Percentiles rank a stretch among this genome's conserved stretches.
These are phyloP conservation scores for Entomobrya multifasciata DNA, from an alignment of 2,888 invertebrate genomes.

Conservation along the genomic window DNA sequence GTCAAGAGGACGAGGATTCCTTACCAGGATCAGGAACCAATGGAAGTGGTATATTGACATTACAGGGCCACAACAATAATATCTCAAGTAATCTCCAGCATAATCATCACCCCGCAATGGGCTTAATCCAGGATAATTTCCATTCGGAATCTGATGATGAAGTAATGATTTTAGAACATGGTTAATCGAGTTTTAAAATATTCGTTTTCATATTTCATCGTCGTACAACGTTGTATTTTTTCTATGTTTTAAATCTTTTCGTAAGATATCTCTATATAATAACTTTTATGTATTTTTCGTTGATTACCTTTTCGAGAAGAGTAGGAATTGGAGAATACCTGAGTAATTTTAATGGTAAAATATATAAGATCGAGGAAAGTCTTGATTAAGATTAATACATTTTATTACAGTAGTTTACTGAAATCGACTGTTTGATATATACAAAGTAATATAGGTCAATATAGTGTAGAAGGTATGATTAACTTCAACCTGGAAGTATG, in stretches of 20 bases:
- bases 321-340: constrained; percentile 52
- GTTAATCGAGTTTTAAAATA: constrained; percentile 38
- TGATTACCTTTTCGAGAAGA: constrained; percentile 8
- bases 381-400: constrained; percentile 18
- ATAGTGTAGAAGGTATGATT: not conserved
- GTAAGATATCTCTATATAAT: constrained; percentile 15
- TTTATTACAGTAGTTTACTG: constrained; percentile 31
- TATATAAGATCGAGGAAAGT: not conserved
- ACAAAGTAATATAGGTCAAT: constrained; percentile 39
- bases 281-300: constrained; percentile 34
- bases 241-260: constrained; percentile 60
- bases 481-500: not conserved
- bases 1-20: constrained; percentile 77
- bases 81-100: constrained; percentile 65
- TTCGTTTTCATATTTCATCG: constrained; percentile 18
- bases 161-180: constrained; percentile 73
- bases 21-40: constrained; percentile 60
- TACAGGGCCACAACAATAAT: constrained; percentile 61
- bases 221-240: constrained; percentile 63
- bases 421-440: constrained; percentile 49
- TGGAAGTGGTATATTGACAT: constrained; percentile 50
- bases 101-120: constrained; percentile 49
- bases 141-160: constrained; percentile 69
- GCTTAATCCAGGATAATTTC: constrained; percentile 43
- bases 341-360: constrained; percentile 36